These are phyloP conservation scores for Phrixothrix hirtus DNA, from an alignment of 2,888 invertebrate species.

Conservation along the genomic window DNA sequence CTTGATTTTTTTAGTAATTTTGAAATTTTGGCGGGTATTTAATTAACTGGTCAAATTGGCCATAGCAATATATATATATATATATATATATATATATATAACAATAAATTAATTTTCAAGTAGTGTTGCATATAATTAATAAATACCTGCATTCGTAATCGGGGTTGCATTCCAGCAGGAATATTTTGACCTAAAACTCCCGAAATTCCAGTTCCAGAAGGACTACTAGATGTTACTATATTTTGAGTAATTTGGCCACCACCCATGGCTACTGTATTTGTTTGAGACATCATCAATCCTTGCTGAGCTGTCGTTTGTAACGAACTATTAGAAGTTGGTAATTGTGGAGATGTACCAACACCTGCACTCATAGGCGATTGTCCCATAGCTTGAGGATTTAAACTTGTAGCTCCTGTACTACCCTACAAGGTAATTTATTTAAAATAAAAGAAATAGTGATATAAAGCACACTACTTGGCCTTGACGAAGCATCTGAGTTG, in stretches of 20 bases:
- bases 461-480: constrained; percentile 55
- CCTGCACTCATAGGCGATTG: constrained; percentile 10
- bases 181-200: constrained; percentile 49
- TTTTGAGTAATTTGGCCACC: constrained; percentile 64
- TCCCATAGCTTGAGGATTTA: constrained; percentile 43
- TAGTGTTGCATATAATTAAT: too few relatives aligned
- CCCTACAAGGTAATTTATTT: constrained; percentile 26
- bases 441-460: not conserved
- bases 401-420: constrained; percentile 41
- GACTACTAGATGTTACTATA: constrained; percentile 53
- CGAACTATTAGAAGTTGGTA: constrained; percentile 44
- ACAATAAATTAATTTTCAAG: too few relatives aligned
- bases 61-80: too few relatives aligned
- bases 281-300: constrained; percentile 61
- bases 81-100: too few relatives aligned
- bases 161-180: constrained; percentile 50
- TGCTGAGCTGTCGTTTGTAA: constrained; percentile 37
- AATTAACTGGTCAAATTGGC: too few relatives aligned
- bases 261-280: constrained; percentile 61
- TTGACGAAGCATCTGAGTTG: constrained; percentile 60
- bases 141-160: constrained; percentile 47
- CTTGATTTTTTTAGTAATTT: too few relatives aligned
- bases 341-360: constrained; percentile 46
- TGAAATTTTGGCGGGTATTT: too few relatives aligned
- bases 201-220: constrained; percentile 41